Percentiles rank a stretch among this genome's conserved stretches.
Conservation (phyloP, 2,888 invertebrate species). For the Pardosa pseudoannulata region DNA sequence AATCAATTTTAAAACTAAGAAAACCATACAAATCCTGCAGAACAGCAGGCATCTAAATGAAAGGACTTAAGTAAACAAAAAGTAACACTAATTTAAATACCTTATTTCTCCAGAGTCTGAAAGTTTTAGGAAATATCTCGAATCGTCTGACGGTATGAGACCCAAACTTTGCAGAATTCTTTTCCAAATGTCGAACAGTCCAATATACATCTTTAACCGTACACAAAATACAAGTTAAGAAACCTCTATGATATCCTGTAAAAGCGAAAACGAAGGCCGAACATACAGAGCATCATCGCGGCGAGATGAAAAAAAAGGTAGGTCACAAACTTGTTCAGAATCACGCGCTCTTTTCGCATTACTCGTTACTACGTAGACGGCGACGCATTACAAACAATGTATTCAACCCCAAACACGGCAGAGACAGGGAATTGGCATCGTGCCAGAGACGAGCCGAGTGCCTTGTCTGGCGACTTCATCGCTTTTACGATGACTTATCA, state of each 20-base stretch:
- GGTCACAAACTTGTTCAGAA: constrained; percentile 50
- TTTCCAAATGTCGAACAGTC: constrained; percentile 63
- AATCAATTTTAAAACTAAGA: too few species aligned
- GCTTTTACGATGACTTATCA: too few species aligned
- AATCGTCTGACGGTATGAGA: constrained; percentile 38
- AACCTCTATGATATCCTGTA: not conserved
- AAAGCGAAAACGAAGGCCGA: not conserved
- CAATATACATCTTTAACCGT: constrained; percentile 45
- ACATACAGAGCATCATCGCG: not conserved
- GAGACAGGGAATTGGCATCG: constrained; percentile 20
- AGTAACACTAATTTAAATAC: not conserved
- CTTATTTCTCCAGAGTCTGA: not conserved
- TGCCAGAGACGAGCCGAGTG: constrained; percentile 36
- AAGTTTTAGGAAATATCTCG: constrained; percentile 44
- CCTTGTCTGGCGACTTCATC: constrained; percentile 16
- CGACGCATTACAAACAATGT: constrained; percentile 35
- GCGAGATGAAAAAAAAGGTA: constrained; percentile 16
- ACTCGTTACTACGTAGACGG: constrained; percentile 45
- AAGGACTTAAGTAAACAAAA: too few species aligned
- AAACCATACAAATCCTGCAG: too few species aligned
- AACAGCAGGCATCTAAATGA: too few species aligned
- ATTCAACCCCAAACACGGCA: constrained; percentile 30
- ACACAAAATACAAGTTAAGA: not conserved
- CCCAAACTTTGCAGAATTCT: constrained; percentile 61
- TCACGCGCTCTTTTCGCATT: constrained; percentile 62